These are phyloP conservation scores for Carapus acus DNA, from an alignment of 2,797 vertebrate species.

Conservation along the genomic window DNA sequence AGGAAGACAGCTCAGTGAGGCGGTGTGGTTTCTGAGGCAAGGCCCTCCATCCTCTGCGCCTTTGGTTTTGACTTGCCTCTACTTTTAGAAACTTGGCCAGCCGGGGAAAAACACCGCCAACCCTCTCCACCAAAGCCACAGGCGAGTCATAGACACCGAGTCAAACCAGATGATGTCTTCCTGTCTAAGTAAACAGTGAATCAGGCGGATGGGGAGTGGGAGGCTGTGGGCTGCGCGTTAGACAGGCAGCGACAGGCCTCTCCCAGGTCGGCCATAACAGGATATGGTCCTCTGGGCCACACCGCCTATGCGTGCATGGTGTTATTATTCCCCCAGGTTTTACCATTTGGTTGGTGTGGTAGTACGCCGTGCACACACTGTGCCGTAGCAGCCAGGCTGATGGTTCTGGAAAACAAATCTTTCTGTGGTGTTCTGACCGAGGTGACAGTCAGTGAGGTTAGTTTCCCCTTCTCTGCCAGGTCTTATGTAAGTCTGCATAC, in stretches of 20 bases:
- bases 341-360: conserved; percentile 48
- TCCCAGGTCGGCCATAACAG: conserved; percentile 68
- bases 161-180: conserved; percentile 60
- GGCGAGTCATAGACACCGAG: conserved; percentile 63
- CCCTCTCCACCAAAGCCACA: conserved; percentile 57
- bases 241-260: conserved; percentile 53
- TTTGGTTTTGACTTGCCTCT: conserved; percentile 65
- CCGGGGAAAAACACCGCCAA: conserved; percentile 58
- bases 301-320: conserved; percentile 42
- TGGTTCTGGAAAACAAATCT: conserved; percentile 58
- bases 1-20: conserved; percentile 50
- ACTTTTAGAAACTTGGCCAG: conserved; percentile 71
- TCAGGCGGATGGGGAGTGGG: conserved; percentile 66
- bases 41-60: conserved; percentile 46
- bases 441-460: conserved; percentile 42
- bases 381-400: conserved; percentile 27
- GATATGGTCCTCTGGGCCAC: conserved; percentile 59
- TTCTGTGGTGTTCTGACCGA: conserved; percentile 46
- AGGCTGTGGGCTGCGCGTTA: conserved; percentile 60
- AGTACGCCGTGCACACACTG: conserved; percentile 30
- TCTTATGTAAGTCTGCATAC: conserved; percentile 60
- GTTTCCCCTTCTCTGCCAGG: conserved; percentile 42
- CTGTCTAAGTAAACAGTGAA: conserved; percentile 74
- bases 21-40: conserved; percentile 76
- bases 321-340: conserved; percentile 53